Percentiles rank a stretch among this genome's conserved stretches.
Conservation (phyloP, 2,113 vertebrate species). For the Bettongia penicillata region DNA sequence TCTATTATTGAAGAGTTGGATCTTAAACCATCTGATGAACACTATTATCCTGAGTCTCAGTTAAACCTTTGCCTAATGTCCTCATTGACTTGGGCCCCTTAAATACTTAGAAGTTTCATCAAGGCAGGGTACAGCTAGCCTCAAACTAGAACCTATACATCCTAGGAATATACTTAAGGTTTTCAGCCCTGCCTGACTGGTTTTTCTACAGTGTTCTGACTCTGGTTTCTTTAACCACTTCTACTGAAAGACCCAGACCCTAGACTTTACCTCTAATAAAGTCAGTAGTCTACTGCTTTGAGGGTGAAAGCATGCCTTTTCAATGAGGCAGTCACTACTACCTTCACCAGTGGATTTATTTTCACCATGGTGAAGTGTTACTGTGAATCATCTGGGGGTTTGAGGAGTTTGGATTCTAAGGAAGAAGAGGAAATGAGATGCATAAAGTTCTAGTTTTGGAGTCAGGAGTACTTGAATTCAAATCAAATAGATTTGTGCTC, state of each 20-base stretch:
- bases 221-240: not conserved
- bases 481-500: not conserved
- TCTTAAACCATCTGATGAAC: not conserved
- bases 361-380: not conserved
- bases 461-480: not conserved
- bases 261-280: not conserved
- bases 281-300: not conserved
- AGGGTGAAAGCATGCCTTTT: not conserved
- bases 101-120: not conserved
- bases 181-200: not conserved
- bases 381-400: not conserved
- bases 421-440: not conserved
- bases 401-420: not conserved
- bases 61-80: not conserved
- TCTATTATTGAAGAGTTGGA: not conserved
- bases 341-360: not conserved
- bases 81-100: not conserved
- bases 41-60: not conserved
- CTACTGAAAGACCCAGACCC: not conserved
- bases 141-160: not conserved
- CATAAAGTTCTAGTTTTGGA: not conserved
- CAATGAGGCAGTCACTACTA: not conserved
- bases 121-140: not conserved
- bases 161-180: not conserved
- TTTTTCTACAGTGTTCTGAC: not conserved